Percentiles rank a stretch among this genome's conserved stretches.
phyloP scores from a whole-genome alignment of 2,113 vertebrate species.

The Lota lota region DNA sequence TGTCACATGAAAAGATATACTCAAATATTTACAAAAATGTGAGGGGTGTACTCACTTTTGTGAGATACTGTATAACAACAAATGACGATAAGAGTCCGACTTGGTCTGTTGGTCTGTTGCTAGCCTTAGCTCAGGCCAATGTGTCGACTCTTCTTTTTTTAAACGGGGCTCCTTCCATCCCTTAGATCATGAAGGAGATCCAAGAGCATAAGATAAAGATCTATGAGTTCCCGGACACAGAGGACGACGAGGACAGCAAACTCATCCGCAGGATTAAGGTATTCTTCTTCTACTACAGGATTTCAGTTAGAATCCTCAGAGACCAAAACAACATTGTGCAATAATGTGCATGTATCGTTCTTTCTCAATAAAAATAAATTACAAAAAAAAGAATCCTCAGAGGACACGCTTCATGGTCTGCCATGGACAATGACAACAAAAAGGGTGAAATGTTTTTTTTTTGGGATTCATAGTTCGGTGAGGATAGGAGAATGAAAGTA shows the following conservation, averaged over 20 bases:
- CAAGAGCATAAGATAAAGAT: conserved; percentile 81
- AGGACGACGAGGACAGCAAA: conserved; percentile 78
- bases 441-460: no score
- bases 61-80: no score
- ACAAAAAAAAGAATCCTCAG: no score
- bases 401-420: no score
- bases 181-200: conserved; percentile 80
- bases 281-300: neutral
- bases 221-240: conserved; percentile 78
- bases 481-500: neutral
- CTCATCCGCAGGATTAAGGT: conserved; percentile 79
- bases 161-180: neutral
- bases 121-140: neutral
- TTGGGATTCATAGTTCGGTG: no score
- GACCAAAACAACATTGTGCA: neutral
- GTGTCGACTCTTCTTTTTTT: neutral
- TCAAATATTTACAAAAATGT: no score
- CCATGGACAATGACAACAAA: no score
- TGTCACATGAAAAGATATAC: no score
- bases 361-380: no score
- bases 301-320: neutral
- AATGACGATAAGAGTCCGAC: no score
- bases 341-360: no score
- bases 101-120: neutral
- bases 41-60: no score